A percentile compares a stretch with the other conserved stretches of the same genome.
phyloP scores from a whole-genome alignment of 2,888 invertebrate species.

The Apamea anceps region DNA sequence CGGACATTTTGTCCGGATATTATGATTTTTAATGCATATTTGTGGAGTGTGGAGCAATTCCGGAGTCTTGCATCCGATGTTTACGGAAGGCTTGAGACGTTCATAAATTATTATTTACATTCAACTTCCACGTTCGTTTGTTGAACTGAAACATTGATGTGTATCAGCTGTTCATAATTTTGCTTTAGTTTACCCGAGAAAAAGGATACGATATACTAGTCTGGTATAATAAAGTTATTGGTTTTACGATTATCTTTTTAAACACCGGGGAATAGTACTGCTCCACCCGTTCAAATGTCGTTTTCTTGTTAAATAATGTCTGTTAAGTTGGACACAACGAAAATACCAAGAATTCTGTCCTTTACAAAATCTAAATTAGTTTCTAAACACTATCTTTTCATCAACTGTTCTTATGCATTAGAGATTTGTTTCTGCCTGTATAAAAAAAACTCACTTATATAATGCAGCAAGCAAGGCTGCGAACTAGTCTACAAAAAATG shows the following conservation, averaged over 20 bases:
- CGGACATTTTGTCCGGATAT: conserved; percentile 29
- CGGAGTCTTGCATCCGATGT: conserved; percentile 34
- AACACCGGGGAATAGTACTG: conserved; percentile 63
- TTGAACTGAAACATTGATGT: neutral
- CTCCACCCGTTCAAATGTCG: conserved; percentile 67
- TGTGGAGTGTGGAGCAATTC: conserved; percentile 33
- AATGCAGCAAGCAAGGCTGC: neutral
- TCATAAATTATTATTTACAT: conserved; percentile 18
- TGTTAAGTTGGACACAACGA: too few relatives aligned
- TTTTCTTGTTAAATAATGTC: conserved; percentile 50
- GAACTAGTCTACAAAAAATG: neutral
- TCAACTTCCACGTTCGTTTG: neutral
- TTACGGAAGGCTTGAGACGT: conserved; percentile 5
- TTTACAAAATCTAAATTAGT: too few relatives aligned
- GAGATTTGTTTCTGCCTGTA: too few relatives aligned
- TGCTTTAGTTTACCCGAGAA: too few relatives aligned
- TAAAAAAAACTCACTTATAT: too few relatives aligned
- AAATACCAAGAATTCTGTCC: too few relatives aligned
- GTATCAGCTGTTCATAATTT: conserved; percentile 16
- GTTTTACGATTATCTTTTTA: conserved; percentile 67
- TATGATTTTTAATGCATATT: conserved; percentile 26
- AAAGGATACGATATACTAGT: too few relatives aligned
- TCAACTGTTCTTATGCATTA: too few relatives aligned
- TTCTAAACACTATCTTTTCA: too few relatives aligned
- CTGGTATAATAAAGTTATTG: conserved; percentile 72